Base-by-base conservation (phyloP, 2,888 invertebrate species). In the Thumatha senex region DNA sequence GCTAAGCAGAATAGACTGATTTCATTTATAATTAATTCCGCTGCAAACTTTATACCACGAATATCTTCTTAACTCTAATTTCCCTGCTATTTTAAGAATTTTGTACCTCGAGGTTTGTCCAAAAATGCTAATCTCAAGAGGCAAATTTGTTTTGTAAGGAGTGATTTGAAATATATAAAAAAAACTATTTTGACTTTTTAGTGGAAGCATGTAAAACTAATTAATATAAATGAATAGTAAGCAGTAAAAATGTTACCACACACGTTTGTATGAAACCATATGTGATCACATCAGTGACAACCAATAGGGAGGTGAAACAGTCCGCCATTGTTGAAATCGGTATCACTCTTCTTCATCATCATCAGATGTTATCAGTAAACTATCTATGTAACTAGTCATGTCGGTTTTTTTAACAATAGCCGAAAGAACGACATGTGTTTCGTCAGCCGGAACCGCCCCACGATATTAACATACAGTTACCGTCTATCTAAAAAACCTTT, bases 381-480 rank as follows among this genome's bases (percentile, higher is more conserved):
- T 72, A 74, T 76, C 72, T 72, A 67, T 77, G 74, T 75, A 70
- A 70, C 73, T 65, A 75, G 75, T 78, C 72, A 73, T 76, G 80
- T 77, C 65, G 61, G 70, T 76, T 81, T 77, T 76, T 83, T 79
- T 61, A 75, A 88, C 86, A 85, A 86, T 81, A 76, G 80, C 67
- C 65, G 65, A 73, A 71, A 76, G 75, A 78, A 70, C 81, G 76
- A 87, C 86, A 88, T 78, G 72, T 89, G 89, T 89, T 87, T 81
- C 82, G 81, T 82, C 86, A 79, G 77, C 77, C 82, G 76, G 78
- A 80, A 80, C 81, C 82, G 76, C 78, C 82, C 76, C 63, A 74
- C 65, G 63, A 70, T 76, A 87, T 88, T 88, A 84, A 72, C 87
- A 89, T 87, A 86, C 80, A 80, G 82, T 84, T 83, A 80, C 79